Evolutionary conservation across 2,888 invertebrate genomes (phyloP).

Genomic region (Leptopilina myrica): DNA sequence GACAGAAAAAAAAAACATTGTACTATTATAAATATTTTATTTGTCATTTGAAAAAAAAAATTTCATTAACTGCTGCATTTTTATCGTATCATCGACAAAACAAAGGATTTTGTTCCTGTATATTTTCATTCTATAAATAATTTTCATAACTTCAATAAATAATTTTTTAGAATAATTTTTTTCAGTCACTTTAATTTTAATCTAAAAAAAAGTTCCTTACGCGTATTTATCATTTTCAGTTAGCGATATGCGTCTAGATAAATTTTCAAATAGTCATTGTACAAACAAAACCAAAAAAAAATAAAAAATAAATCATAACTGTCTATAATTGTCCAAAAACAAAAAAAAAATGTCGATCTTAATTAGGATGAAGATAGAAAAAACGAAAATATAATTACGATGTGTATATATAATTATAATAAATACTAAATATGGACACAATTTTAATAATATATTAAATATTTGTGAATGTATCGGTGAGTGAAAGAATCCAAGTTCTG

Average conservation of each 20-base stretch:
- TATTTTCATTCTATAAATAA: background rate
- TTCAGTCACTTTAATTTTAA: background rate
- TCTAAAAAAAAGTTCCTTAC: background rate
- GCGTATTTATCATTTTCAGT: background rate
- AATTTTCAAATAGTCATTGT: conserved; percentile 13
- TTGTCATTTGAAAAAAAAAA: background rate
- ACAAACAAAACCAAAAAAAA: background rate
- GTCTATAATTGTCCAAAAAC: conserved; percentile 20
- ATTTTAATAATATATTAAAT: conserved; percentile 20
- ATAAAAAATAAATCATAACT: background rate
- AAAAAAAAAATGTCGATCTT: background rate
- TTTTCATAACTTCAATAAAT: too few species aligned
- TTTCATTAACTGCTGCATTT: background rate
- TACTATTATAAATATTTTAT: background rate
- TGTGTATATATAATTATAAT: conserved; percentile 17
- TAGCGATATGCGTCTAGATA: background rate
- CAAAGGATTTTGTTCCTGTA: background rate
- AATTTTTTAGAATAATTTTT: background rate
- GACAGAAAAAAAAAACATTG: background rate
- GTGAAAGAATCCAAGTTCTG: conserved; percentile 5
- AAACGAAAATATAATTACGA: background rate
- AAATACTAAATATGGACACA: conserved; percentile 3
- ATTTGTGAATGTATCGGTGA: conserved; percentile 11
- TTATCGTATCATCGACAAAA: background rate
- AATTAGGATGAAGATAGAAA: background rate